Conservation (phyloP, 1,140 invertebrate species). For the Ceratosolen solmsi region DNA sequence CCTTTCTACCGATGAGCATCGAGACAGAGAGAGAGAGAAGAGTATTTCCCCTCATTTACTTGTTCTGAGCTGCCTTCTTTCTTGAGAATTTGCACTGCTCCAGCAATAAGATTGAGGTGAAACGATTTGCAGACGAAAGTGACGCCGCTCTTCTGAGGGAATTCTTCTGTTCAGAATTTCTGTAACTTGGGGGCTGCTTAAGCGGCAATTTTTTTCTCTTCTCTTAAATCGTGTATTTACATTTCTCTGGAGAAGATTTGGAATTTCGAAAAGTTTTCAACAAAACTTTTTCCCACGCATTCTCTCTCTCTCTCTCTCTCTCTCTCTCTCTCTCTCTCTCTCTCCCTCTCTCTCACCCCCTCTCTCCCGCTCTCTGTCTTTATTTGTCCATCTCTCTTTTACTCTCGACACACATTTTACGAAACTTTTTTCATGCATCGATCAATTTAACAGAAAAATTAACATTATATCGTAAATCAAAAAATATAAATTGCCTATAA, state of each 20-base stretch:
- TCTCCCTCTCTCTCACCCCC: not conserved
- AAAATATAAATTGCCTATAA: too few relatives aligned
- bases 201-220: constrained; percentile 9
- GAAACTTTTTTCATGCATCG: too few relatives aligned
- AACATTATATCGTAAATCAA: too few relatives aligned
- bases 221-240: not conserved
- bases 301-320: not conserved
- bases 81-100: not conserved
- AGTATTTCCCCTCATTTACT: not conserved
- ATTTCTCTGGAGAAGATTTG: not conserved
- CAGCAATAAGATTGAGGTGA: constrained; percentile 66
- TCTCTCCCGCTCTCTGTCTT: not conserved
- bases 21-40: constrained; percentile 14
- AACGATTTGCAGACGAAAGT: constrained; percentile 65
- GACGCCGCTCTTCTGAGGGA: constrained; percentile 59
- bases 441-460: too few relatives aligned
- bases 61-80: not conserved
- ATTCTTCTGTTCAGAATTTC: constrained; percentile 42
- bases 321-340: not conserved
- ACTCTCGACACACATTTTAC: too few relatives aligned
- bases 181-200: not conserved
- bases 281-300: not conserved
- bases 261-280: not conserved
- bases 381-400: not conserved
- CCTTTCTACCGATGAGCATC: constrained; percentile 43